Evolutionary conservation across 1,140 invertebrate species (phyloP), one percentile per base, ranked within the genome.

Genomic region (Euglossa dilemma): DNA sequence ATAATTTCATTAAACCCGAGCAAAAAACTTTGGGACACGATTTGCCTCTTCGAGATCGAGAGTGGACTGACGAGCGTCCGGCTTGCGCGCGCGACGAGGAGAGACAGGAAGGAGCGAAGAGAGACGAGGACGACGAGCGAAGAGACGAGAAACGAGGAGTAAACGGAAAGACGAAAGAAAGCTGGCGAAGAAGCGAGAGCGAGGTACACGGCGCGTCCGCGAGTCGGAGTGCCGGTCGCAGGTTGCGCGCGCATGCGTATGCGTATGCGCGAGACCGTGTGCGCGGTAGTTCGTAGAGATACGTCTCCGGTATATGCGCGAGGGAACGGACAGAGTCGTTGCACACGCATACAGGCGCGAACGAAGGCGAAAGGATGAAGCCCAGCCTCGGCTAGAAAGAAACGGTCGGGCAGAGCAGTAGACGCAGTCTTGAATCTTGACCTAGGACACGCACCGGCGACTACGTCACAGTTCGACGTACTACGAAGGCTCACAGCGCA

Each of bases 371-470:
- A 87, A 87, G 86, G 82, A 87, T 84, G 82, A 87, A 87, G 85
- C 71, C 56, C 70, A 85, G 79, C 80, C 84, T 43, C 80, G 86
- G 85, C 86, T 87, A 87, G 85, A 87, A 87, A 83, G 87, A 88
- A 80, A 75, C 79, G 79, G 36, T 70, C 73, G 87, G 67, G 70
- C 71, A 56, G 52, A 47, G 50, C 67, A 90, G 89, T 89, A 91
- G 91, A 89, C 90, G 85, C 90, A 88, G 85, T 91, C 90, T 90
- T 92, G 91, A 93, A 90, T 93, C 93, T 92, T 93, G 93, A 93
- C 93, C 93, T 94, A 93, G 93, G 93, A 92, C 90, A 94, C 93
- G 92, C 93, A 92, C 87, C 85, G 91, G 74, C 89, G 91, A 86
- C 84, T 92, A 90, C 92, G 91, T 93, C 92, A 92, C 91, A 90